Conservation (phyloP, 2,888 invertebrate species). For the Andrena haemorrhoa region DNA sequence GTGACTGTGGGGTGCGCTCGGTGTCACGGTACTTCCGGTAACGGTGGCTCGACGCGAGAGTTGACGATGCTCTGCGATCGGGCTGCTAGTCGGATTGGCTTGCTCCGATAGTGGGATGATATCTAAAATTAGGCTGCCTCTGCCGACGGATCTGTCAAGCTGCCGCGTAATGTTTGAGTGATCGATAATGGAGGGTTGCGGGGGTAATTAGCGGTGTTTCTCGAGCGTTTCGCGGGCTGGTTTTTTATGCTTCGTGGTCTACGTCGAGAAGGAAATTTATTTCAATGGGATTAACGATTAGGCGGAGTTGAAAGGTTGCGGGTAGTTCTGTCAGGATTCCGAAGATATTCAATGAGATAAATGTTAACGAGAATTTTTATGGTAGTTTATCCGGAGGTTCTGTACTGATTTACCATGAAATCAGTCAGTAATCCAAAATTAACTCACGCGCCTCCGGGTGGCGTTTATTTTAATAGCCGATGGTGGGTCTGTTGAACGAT, state of each 20-base stretch:
- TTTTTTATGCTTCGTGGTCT: background rate
- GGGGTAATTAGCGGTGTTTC: conserved; percentile 22
- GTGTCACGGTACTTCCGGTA: conserved; percentile 46
- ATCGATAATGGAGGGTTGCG: conserved; percentile 31
- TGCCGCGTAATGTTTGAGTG: conserved; percentile 46
- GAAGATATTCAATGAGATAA: background rate
- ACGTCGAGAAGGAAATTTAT: no score
- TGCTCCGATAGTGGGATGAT: conserved; percentile 61
- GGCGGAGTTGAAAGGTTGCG: background rate
- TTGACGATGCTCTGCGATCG: conserved; percentile 32
- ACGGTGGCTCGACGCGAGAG: conserved; percentile 19
- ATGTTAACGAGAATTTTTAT: background rate
- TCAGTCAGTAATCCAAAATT: conserved; percentile 58
- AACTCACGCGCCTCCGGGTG: conserved; percentile 41
- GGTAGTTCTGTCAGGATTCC: background rate
- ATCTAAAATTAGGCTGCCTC: conserved; percentile 66
- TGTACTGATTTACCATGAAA: conserved; percentile 55
- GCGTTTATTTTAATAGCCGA: conserved; percentile 61
- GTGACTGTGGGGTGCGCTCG: conserved; percentile 19
- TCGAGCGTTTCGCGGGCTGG: background rate
- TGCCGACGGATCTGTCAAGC: conserved; percentile 64
- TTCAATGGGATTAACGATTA: background rate
- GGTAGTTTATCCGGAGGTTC: conserved; percentile 17
- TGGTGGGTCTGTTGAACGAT: conserved; percentile 28
- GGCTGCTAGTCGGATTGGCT: conserved; percentile 53